Evolutionary conservation across 2,797 vertebrate genomes (phyloP).

Genomic region (Karalla daura): DNA sequence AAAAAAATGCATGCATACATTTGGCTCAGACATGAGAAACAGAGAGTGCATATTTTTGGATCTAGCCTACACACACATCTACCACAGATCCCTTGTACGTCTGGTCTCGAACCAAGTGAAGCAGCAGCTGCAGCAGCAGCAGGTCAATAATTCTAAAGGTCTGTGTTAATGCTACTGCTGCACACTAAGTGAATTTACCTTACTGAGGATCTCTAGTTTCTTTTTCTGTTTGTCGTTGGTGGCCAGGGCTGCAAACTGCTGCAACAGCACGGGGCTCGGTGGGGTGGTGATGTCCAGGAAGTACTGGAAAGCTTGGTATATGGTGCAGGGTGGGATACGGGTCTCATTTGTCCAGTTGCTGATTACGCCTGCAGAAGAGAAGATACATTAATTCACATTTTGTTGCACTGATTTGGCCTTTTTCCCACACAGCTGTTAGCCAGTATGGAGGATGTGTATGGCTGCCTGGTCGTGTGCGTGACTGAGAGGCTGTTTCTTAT

Average conservation of each 20-base stretch:
- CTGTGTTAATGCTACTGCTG: not conserved
- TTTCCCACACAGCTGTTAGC: constrained; percentile 49
- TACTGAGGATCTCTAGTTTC: constrained; percentile 93
- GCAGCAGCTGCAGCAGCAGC: constrained; percentile 7
- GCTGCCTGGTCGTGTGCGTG: too few relatives aligned
- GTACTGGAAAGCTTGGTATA: constrained; percentile 96
- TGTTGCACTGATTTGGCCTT: not conserved
- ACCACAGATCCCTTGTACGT: not conserved
- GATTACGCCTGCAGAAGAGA: constrained; percentile 88
- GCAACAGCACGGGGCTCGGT: constrained; percentile 92
- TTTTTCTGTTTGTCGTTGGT: constrained; percentile 94
- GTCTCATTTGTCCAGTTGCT: constrained; percentile 95
- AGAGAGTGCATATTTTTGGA: constrained; percentile 12
- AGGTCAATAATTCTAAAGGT: constrained; percentile 31
- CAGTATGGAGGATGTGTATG: constrained; percentile 45
- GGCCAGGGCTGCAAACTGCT: constrained; percentile 94
- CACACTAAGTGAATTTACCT: constrained; percentile 83
- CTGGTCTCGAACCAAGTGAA: constrained; percentile 3
- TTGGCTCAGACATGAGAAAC: constrained; percentile 8
- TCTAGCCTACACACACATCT: not conserved
- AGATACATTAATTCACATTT: not conserved
- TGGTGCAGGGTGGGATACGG: constrained; percentile 95
- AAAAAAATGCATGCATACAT: constrained; percentile 13
- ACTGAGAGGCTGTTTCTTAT: constrained; percentile 39
- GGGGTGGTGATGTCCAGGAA: constrained; percentile 98